Base-by-base conservation (phyloP, 2,113 vertebrate species). In the Leucopsar rothschildi region DNA sequence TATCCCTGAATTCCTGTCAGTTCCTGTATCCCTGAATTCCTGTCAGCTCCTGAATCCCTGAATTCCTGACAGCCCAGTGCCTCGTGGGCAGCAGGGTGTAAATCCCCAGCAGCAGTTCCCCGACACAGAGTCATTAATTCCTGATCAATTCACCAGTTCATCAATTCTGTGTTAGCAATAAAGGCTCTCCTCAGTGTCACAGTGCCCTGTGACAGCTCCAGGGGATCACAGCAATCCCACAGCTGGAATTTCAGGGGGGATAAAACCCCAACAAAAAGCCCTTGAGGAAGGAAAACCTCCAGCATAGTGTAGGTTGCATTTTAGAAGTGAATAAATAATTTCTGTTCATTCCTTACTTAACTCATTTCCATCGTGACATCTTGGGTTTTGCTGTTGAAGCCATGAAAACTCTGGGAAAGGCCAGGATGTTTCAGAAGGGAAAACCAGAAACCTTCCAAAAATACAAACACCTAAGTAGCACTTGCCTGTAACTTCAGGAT, bases 71-170 rank as follows among this genome's bases (percentile, higher is more conserved):
- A 71, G 20, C 52, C 27, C 47, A 53, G 72, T 9, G 17, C 71
- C 71, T 35, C 17, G 6, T 40, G 71, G 75, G 7, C 40, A 79
- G 79, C 44, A 55, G 56, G 40, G 18, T 19, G 35, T 5, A 16
- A 70, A 83, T 50, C 40, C 77, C 33, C 72, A 24, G 66, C 86
- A 69, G 63, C 5, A 61, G 37, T 47, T 10, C 44, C 59, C 28
- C 0, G 2, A 8, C 86, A 66, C 28, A 8, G 27, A 2, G 24
- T 50, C 77, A 66, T 91, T 89, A 91, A 95, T 60, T 82, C 72
- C 78, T 47, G 31, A 91, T 71, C 93, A 66, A 84, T 91, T 64
- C 87, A 47, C 16, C 49, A 44, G 12, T 33, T 79, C 84, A 79
- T 89, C 75, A 65, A 7, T 65, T 52, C 72, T 16, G 22, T 7